Conservation (phyloP, 2,797 vertebrate species). For the Caiman crocodilus region DNA sequence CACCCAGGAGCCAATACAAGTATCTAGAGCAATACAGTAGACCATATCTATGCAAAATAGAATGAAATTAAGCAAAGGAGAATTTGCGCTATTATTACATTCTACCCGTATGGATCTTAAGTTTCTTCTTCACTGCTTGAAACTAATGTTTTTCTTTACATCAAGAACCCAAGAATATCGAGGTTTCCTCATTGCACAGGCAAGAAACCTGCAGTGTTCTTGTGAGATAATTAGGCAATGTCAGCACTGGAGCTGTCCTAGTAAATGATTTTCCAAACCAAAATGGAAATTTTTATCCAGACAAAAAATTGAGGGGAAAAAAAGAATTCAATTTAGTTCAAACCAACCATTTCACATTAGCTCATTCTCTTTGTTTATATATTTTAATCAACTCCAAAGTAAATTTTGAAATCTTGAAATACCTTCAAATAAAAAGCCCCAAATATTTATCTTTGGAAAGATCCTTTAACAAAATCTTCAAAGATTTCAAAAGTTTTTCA, state of each 20-base stretch:
- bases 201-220: neutral
- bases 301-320: neutral
- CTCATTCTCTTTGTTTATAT: neutral
- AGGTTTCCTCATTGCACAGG: neutral
- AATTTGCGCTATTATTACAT: neutral
- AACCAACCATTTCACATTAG: no score
- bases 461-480: neutral
- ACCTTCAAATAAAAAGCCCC: neutral
- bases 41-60: slow-evolving; percentile 6
- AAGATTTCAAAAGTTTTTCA: neutral
- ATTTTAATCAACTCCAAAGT: neutral
- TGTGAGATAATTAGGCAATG: neutral
- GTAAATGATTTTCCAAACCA: neutral
- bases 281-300: neutral
- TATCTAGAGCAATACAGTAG: neutral
- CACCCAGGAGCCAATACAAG: slow-evolving; percentile 24
- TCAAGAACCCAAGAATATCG: no score
- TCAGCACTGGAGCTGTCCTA: neutral
- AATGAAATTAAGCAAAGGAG: slow-evolving; percentile 23
- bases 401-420: neutral
- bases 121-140: neutral
- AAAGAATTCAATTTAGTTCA: neutral
- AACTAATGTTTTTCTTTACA: neutral
- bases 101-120: neutral
- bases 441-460: neutral